These are phyloP conservation scores for Hedya salicella DNA, from an alignment of 2,888 invertebrate genomes.

Conservation along the genomic window DNA sequence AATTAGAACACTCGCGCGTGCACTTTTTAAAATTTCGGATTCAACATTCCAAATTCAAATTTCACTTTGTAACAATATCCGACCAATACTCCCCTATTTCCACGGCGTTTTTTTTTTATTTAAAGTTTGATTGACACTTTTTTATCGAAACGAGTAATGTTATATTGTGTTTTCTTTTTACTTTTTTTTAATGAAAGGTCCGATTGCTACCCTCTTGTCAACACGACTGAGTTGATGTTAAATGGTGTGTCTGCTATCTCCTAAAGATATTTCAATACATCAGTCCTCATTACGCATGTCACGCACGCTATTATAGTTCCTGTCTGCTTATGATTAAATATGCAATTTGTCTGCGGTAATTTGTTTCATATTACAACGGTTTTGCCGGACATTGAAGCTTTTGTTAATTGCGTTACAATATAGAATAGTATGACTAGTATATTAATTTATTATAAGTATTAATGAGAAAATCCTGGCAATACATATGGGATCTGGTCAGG, in stretches of 20 bases:
- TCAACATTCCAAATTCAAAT: constrained; percentile 3
- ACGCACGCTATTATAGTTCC: constrained; percentile 21
- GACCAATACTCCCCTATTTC: too few relatives aligned
- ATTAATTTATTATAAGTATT: too few relatives aligned
- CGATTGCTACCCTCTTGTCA: constrained; percentile 24
- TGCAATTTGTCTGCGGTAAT: neutral
- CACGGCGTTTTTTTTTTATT: neutral
- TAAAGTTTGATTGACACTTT: neutral
- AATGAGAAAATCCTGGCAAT: too few relatives aligned
- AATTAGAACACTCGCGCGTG: neutral
- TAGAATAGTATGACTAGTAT: too few relatives aligned
- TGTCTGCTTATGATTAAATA: constrained; percentile 16
- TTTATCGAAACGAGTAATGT: too few relatives aligned
- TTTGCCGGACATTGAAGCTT: constrained; percentile 3
- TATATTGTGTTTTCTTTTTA: neutral
- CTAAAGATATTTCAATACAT: constrained; percentile 28
- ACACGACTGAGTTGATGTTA: constrained; percentile 32
- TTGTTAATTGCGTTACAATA: neutral
- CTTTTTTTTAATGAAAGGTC: constrained; percentile 21
- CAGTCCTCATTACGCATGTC: constrained; percentile 26
- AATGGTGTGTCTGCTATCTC: constrained; percentile 32
- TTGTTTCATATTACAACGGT: neutral
- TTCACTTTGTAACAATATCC: neutral
- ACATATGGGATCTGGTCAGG: too few relatives aligned
- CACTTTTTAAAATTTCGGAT: constrained; percentile 9